phyloP scores from a whole-genome alignment of 1,140 invertebrate genomes.

The Apis mellifera region DNA sequence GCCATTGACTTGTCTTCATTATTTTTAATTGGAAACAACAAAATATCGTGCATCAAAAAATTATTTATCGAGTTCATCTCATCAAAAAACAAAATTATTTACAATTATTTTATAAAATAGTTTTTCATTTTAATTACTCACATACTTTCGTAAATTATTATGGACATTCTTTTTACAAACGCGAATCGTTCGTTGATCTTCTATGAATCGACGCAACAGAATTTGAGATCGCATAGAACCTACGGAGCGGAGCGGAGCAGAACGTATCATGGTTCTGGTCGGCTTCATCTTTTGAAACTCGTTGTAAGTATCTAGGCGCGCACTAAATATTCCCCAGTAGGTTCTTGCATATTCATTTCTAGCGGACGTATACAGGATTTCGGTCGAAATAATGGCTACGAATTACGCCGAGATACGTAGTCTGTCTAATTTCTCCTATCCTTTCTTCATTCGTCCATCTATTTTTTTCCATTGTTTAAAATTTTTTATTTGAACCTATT shows the following conservation, averaged over 20 bases:
- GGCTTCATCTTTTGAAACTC: slow-evolving; percentile 63
- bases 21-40: no score
- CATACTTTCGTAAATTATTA: no score
- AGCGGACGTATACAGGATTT: slow-evolving; percentile 46
- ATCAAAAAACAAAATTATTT: background rate
- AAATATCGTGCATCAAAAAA: no score
- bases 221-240: background rate
- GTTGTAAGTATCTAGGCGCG: slow-evolving; percentile 40
- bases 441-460: background rate
- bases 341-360: slow-evolving; percentile 68
- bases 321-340: slow-evolving; percentile 61
- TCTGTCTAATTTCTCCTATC: slow-evolving; percentile 33
- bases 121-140: no score
- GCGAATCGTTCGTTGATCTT: slow-evolving; percentile 7
- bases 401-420: slow-evolving; percentile 58
- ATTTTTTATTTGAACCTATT: slow-evolving; percentile 21
- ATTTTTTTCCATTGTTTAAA: slow-evolving; percentile 8
- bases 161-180: background rate
- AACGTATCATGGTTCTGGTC: slow-evolving; percentile 51
- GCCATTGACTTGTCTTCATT: no score
- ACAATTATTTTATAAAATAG: background rate
- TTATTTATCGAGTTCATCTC: no score
- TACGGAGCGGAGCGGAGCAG: slow-evolving; percentile 41
- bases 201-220: background rate
- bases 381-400: slow-evolving; percentile 62